Conservation (phyloP, 2,113 vertebrate species). For the Spea bombifrons region DNA sequence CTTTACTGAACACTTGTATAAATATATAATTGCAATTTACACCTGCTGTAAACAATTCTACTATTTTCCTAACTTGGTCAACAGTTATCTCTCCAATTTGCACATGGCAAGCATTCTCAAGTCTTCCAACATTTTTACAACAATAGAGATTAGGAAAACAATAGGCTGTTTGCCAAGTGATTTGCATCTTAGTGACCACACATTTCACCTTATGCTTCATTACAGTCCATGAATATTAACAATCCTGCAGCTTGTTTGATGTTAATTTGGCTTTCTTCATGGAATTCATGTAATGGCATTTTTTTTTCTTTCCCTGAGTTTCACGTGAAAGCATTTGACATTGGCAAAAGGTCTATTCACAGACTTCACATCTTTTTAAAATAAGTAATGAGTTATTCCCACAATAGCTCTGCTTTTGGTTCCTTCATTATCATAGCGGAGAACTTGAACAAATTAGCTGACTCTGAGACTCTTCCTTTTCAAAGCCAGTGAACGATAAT, state of each 20-base stretch:
- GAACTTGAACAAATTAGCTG: too few relatives aligned
- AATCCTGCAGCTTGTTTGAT: conserved; percentile 58
- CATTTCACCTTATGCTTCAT: conserved; percentile 50
- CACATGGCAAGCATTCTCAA: conserved; percentile 63
- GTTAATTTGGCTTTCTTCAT: conserved; percentile 59
- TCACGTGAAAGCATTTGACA: conserved; percentile 5
- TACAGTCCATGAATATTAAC: conserved; percentile 63
- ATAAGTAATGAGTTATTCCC: too few relatives aligned
- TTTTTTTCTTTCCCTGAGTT: conserved; percentile 11
- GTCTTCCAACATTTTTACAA: conserved; percentile 66
- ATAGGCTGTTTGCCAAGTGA: conserved; percentile 60
- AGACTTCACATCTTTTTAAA: neutral
- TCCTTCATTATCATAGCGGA: too few relatives aligned
- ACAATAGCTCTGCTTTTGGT: too few relatives aligned
- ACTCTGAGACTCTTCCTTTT: too few relatives aligned
- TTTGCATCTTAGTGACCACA: conserved; percentile 60
- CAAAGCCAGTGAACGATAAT: too few relatives aligned
- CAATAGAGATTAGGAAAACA: conserved; percentile 59
- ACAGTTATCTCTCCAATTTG: conserved; percentile 59
- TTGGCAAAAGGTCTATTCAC: neutral
- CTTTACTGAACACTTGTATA: too few relatives aligned
- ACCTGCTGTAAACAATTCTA: neutral
- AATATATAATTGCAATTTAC: neutral
- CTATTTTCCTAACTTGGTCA: conserved; percentile 31
- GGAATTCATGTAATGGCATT: conserved; percentile 49